These are phyloP conservation scores for Nothoprocta perdicaria DNA, from an alignment of 2,113 vertebrate species.

Conservation along the genomic window DNA sequence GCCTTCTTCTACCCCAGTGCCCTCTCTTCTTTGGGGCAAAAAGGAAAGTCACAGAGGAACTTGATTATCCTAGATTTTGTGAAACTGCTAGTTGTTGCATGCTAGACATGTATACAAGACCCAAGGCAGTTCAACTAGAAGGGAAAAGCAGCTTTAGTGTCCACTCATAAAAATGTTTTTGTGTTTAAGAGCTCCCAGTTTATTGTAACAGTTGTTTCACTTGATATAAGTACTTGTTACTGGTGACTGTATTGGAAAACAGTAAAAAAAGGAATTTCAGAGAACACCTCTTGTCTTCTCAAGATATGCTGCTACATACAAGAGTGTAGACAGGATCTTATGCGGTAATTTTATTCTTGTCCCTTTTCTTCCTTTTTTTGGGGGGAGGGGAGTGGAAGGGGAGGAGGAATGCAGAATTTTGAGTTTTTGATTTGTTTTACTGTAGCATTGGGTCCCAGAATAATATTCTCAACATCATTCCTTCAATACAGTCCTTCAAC, in stretches of 20 bases:
- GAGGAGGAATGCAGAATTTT: background rate
- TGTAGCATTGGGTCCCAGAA: background rate
- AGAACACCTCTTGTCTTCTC: background rate
- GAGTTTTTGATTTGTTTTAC: background rate
- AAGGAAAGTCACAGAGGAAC: background rate
- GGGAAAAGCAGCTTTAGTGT: background rate
- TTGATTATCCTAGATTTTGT: background rate
- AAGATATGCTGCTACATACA: background rate
- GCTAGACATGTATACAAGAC: background rate
- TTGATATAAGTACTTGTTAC: background rate
- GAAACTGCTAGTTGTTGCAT: background rate
- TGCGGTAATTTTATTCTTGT: background rate
- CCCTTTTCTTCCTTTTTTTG: background rate
- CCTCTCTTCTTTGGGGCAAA: background rate
- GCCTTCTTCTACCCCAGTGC: background rate
- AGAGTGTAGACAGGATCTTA: background rate
- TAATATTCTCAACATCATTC: background rate
- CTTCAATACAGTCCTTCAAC: background rate
- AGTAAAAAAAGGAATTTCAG: background rate
- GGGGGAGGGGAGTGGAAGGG: no score
- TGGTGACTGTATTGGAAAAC: background rate
- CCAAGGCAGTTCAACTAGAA: background rate
- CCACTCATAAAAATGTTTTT: rapidly evolving
- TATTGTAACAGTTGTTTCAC: background rate
- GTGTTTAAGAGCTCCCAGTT: background rate